Conservation (phyloP, 2,888 invertebrate species). For the Gymnocheta viridis region DNA sequence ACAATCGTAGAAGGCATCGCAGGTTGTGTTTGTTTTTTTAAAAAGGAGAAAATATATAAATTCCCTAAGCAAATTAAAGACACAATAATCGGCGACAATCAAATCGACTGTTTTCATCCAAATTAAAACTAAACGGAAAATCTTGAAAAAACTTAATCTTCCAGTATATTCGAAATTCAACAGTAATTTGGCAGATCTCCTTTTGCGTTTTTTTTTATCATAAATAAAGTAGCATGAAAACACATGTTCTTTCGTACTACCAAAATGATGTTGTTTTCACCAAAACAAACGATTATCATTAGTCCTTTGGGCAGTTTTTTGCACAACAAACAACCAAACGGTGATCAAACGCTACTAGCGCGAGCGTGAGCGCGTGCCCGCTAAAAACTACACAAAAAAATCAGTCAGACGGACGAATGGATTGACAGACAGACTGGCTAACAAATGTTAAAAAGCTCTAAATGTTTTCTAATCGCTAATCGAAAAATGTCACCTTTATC, state of each 20-base stretch:
- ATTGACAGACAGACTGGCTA: neutral
- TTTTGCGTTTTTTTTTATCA: conserved; percentile 6
- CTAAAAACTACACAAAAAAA: neutral
- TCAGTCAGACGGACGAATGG: neutral
- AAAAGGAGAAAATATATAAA: too few species aligned
- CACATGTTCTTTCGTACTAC: conserved; percentile 59
- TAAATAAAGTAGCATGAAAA: conserved; percentile 58
- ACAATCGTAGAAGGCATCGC: too few species aligned
- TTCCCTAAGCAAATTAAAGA: too few species aligned
- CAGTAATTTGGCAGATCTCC: conserved; percentile 11
- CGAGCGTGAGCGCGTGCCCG: conserved; percentile 31
- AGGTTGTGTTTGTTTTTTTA: too few species aligned
- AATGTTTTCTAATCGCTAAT: conserved; percentile 69
- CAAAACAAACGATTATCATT: conserved; percentile 35
- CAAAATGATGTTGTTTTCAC: conserved; percentile 39
- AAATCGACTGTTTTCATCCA: too few species aligned
- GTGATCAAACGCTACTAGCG: conserved; percentile 23
- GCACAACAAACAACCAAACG: neutral
- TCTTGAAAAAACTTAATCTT: neutral
- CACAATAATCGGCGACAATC: too few species aligned
- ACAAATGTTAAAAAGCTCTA: conserved; percentile 57
- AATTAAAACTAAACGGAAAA: neutral
- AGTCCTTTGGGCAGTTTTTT: conserved; percentile 30
- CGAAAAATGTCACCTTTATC: conserved; percentile 70
- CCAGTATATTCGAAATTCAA: neutral